Percentiles rank a stretch among this genome's conserved stretches.
phyloP scores from a whole-genome alignment of 2,888 invertebrate species.

The Caenorhabditis sp. region DNA sequence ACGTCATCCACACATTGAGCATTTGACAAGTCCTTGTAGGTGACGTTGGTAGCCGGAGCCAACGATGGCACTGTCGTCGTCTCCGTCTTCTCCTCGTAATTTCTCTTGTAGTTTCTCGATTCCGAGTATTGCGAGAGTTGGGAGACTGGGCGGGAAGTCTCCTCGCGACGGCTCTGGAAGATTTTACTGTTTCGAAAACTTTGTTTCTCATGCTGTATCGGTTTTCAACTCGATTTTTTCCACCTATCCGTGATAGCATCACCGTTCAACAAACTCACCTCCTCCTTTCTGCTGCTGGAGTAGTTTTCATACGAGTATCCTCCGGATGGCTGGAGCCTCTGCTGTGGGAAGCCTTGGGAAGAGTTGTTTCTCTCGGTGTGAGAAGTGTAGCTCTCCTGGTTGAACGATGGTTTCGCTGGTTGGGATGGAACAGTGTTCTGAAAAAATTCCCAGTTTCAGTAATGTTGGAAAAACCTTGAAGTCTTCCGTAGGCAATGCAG shows the following conservation, averaged over 20 bases:
- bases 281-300: slow-evolving; percentile 66
- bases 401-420: slow-evolving; percentile 60
- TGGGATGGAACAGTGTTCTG: slow-evolving; percentile 60
- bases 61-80: slow-evolving; percentile 68
- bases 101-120: slow-evolving; percentile 69
- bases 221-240: too few species aligned
- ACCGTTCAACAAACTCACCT: slow-evolving; percentile 40
- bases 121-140: slow-evolving; percentile 73
- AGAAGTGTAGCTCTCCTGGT: slow-evolving; percentile 66
- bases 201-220: too few species aligned
- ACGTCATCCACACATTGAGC: slow-evolving; percentile 69
- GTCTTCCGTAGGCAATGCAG: too few species aligned
- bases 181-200: background rate
- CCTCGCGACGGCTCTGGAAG: slow-evolving; percentile 65
- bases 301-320: slow-evolving; percentile 66
- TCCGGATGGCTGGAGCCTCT: slow-evolving; percentile 48
- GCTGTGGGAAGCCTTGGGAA: slow-evolving; percentile 40
- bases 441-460: background rate
- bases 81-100: slow-evolving; percentile 75
- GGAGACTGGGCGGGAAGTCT: slow-evolving; percentile 71
- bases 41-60: slow-evolving; percentile 55
- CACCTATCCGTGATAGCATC: too few species aligned
- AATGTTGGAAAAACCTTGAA: background rate
- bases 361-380: slow-evolving; percentile 58
- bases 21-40: slow-evolving; percentile 67